Percentiles rank a stretch among this genome's conserved stretches.
phyloP scores from a whole-genome alignment of 2,113 vertebrate genomes.

The Microtus montanus region DNA sequence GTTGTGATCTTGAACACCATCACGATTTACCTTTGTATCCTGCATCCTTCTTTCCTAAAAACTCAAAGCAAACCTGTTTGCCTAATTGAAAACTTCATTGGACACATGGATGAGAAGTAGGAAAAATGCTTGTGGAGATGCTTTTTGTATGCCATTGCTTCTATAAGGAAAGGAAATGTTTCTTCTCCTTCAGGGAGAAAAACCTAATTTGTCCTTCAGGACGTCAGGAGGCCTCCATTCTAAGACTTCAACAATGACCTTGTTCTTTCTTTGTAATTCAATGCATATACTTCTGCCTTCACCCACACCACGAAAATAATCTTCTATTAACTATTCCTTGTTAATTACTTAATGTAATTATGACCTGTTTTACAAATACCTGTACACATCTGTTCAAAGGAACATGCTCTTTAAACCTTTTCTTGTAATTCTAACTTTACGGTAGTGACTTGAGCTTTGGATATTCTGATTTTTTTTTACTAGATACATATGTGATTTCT shows the following conservation, averaged over 20 bases:
- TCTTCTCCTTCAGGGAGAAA: neutral
- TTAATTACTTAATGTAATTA: neutral
- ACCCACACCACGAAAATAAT: neutral
- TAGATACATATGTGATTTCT: neutral
- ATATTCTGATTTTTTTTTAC: neutral
- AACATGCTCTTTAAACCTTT: neutral
- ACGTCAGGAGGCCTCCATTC: neutral
- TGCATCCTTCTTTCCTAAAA: neutral
- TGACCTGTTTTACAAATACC: neutral
- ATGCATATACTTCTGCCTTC: neutral
- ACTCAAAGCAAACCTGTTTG: neutral
- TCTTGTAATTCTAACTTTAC: neutral
- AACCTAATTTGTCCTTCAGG: neutral
- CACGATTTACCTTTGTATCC: neutral
- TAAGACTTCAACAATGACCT: accelerated
- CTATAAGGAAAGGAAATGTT: neutral
- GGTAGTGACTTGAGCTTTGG: neutral
- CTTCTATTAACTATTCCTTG: constrained; percentile 1
- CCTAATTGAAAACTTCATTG: neutral
- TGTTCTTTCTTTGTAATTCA: neutral
- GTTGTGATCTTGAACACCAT: neutral
- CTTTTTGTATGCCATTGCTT: neutral
- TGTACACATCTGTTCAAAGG: neutral
- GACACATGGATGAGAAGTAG: neutral
- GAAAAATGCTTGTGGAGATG: neutral